Base-by-base conservation (phyloP, 2,888 invertebrate species). In the Thecocarcelia acutangulata region DNA sequence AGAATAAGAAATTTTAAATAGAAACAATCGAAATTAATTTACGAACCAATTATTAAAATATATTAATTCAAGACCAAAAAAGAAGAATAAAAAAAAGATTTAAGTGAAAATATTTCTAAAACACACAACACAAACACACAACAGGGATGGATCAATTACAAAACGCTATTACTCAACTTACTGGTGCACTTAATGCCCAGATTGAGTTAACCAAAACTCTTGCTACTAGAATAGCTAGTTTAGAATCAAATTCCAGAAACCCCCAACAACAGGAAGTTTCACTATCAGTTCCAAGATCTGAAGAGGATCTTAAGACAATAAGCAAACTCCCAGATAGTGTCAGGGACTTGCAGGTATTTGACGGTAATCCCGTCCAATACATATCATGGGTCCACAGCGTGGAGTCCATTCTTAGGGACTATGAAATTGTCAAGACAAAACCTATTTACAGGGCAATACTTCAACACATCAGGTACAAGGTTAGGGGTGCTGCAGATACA, bases 321-420 rank as follows among this genome's bases (percentile, higher is more conserved):
- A 19, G 59, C 8, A 59, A 59, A 21, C 59, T 59, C 12, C 59
- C 59, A 9, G 59, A 59, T 6, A 37, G 59, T 21, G 59, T 59
- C 1, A 21, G 59, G 13, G 59, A 59, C 11, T 19, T 12, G 40
- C 40, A 19, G 40, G 50, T n/a, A 19, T 46, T 46, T 8, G 46
- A 46, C 46, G 17, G 4, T 46, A 46, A 46, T 46, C 6, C 46
- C 5, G 46, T 17, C 40, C 40, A 8, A 58, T 58, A 37, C 37
- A 37, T 6, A 58, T 37, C 19, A 58, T 37, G 40, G 2, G 37
- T 15, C n/a, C n/a, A n/a, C n/a, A n/a, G n/a, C n/a, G n/a, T n/a
- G n/a, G n/a, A n/a, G n/a, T n/a, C n/a, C n/a, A n/a, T n/a, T n/a
- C n/a, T n/a, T n/a, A n/a, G n/a, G n/a, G n/a, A n/a, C n/a, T n/a